Evolutionary conservation across 1,140 invertebrate genomes (phyloP).

Genomic region (Dufourea novaeangliae): DNA sequence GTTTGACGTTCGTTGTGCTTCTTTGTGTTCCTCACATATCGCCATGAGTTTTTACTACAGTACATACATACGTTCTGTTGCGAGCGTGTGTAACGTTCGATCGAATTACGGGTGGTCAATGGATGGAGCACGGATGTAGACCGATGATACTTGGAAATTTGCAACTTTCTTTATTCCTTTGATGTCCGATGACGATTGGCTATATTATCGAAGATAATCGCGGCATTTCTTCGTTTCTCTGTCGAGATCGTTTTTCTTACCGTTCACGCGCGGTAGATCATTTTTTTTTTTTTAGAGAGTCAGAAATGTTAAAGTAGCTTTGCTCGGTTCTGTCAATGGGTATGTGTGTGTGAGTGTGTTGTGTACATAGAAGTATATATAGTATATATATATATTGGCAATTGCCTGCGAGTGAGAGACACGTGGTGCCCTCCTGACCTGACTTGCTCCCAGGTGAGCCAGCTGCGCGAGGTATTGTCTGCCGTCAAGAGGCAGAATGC

Average conservation of each 20-base stretch:
- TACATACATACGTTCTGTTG: too few relatives aligned
- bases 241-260: too few relatives aligned
- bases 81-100: too few relatives aligned
- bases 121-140: too few relatives aligned
- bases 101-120: too few relatives aligned
- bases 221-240: too few relatives aligned
- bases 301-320: neutral
- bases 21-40: constrained; percentile 49
- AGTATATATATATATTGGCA: constrained; percentile 12
- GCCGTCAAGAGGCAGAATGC: constrained; percentile 79
- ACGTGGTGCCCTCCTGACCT: constrained; percentile 74
- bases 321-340: neutral
- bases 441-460: constrained; percentile 81
- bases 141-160: too few relatives aligned
- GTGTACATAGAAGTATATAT: constrained; percentile 23
- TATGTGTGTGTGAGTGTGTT: constrained; percentile 17
- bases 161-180: too few relatives aligned
- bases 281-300: too few relatives aligned
- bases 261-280: neutral
- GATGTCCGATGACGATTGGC: too few relatives aligned
- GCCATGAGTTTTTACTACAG: constrained; percentile 30
- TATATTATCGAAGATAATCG: too few relatives aligned
- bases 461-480: constrained; percentile 80
- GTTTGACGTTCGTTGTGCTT: constrained; percentile 64
- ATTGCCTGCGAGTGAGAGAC: constrained; percentile 64